Evolutionary conservation across 2,797 vertebrate species (phyloP), one percentile per base, ranked within the genome.

Genomic region (Bucorvus abyssinicus): DNA sequence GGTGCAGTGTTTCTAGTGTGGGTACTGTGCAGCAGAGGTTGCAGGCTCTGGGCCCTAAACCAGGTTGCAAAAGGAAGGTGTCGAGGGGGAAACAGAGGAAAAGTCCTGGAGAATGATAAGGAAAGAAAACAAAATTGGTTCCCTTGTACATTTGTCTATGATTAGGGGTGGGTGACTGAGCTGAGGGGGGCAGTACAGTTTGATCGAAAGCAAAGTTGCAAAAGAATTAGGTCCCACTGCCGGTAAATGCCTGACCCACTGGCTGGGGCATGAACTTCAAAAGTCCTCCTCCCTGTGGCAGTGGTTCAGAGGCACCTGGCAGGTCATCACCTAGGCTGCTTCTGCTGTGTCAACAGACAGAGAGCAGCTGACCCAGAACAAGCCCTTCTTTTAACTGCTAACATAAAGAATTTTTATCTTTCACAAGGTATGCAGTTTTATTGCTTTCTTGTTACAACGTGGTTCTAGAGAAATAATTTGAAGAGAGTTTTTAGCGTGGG

Each of bases 341-440:
- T 90, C 73, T 76, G 70, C 71, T 88, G 22, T 27, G 57, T 90
- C 76, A 90, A 74, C 80, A 82, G 59, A 38, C 21, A 21, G 24
- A 76, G 73, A 60, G 6, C 30, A 45, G 64, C 42, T 89, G 84
- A 94, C 64, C 71, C 44, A 49, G 71, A 87, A 42, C 56, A 59
- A 67, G 75, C 44, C 52, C 38, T 76, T 65, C 76, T 79, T 26
- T 38, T 60, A 70, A 65, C n/a, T 65, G 44, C 71, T 55, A 61
- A 36, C 21, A 20, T 56, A 44, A 85, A 87, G 42, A 69, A 70
- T 69, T 77, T 89, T 93, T 77, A 45, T 87, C 52, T 94, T 84
- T 67, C 52, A 74, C 38, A 38, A 40, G 38, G 16, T 64, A 32
- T 67, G 81, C 64, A 21, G 14, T 69, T 93, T 94, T 89, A 84